Percentiles rank a stretch among this genome's conserved stretches.
These are phyloP conservation scores for Rutilus rutilus DNA, from an alignment of 2,113 vertebrate genomes.

Conservation along the genomic window DNA sequence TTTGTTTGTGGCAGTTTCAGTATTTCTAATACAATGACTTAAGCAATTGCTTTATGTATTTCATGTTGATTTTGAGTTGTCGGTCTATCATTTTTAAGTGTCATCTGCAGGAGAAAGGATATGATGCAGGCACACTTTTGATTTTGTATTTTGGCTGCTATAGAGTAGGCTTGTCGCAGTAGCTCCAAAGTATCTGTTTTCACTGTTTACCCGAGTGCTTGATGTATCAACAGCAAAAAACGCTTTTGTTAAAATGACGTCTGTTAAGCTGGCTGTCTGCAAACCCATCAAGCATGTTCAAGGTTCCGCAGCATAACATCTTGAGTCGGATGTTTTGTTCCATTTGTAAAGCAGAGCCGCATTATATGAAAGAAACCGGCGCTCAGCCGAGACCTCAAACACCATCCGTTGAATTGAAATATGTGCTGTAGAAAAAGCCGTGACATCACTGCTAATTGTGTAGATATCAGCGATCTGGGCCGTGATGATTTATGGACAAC, in stretches of 20 bases:
- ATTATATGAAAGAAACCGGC: background rate
- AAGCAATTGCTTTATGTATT: slow-evolving; percentile 37
- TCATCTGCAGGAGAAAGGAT: background rate
- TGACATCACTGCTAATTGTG: slow-evolving; percentile 28
- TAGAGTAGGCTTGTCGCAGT: slow-evolving; percentile 1
- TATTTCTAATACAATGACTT: slow-evolving; percentile 10
- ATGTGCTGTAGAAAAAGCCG: background rate
- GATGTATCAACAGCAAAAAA: slow-evolving; percentile 8
- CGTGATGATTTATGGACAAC: slow-evolving; percentile 33
- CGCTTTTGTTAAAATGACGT: background rate
- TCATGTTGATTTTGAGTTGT: slow-evolving; percentile 36
- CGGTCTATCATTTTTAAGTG: background rate
- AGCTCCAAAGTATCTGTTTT: background rate
- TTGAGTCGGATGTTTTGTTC: background rate
- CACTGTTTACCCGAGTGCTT: background rate
- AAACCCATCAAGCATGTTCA: slow-evolving; percentile 30
- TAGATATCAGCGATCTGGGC: slow-evolving; percentile 13
- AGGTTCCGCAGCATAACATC: slow-evolving; percentile 1
- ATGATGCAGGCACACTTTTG: background rate
- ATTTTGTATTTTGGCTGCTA: background rate
- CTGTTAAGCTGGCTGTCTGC: slow-evolving; percentile 3
- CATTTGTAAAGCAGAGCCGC: background rate
- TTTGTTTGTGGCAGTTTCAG: background rate
- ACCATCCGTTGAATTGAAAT: background rate
- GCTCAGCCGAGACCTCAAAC: background rate